Conservation (phyloP, 2,113 vertebrate species). For the Chitala chitala region DNA sequence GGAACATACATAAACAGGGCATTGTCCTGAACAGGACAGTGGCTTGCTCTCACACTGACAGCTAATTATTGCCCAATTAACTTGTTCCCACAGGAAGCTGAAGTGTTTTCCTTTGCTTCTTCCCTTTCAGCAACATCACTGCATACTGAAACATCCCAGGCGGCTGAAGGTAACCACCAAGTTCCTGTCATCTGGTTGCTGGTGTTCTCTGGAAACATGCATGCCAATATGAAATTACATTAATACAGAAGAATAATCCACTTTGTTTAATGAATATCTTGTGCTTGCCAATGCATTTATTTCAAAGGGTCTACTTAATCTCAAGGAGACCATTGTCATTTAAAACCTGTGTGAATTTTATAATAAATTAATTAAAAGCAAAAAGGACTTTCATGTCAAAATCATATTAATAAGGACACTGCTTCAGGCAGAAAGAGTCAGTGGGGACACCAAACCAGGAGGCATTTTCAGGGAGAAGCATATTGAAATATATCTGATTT, state of each 20-base stretch:
- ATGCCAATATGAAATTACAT: neutral
- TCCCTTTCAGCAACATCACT: constrained; percentile 47
- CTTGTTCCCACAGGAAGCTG: constrained; percentile 4
- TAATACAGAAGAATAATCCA: too few relatives aligned
- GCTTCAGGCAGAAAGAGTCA: constrained; percentile 17
- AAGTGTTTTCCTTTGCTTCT: constrained; percentile 7
- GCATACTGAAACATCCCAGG: constrained; percentile 37
- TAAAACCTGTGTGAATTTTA: neutral
- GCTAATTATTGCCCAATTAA: neutral
- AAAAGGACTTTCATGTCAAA: neutral
- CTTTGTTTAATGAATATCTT: too few relatives aligned
- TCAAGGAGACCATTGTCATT: neutral
- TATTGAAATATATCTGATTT: too few relatives aligned
- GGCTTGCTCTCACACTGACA: neutral
- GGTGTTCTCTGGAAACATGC: neutral
- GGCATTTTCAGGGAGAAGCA: neutral
- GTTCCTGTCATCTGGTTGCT: neutral
- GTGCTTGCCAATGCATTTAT: too few relatives aligned
- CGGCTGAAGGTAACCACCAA: constrained; percentile 52
- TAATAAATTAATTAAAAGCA: neutral
- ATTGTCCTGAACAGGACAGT: neutral
- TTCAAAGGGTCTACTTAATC: too few relatives aligned
- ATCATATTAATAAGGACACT: neutral
- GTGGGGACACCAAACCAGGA: neutral
- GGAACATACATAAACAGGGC: neutral